phyloP scores from a whole-genome alignment of 2,113 vertebrate species.

The Elephantulus edwardii region DNA sequence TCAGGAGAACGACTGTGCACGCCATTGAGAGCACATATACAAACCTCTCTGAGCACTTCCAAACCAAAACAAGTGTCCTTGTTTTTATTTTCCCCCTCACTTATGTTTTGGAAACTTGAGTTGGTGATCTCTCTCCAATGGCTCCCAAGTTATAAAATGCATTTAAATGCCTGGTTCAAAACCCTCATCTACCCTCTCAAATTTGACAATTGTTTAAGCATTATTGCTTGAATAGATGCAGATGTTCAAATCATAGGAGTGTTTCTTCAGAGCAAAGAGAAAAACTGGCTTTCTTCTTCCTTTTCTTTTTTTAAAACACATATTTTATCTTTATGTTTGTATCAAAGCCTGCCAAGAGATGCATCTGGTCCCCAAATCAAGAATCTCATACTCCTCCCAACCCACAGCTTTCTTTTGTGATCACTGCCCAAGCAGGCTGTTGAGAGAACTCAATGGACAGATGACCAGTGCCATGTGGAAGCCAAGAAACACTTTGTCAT shows the following conservation, averaged over 20 bases:
- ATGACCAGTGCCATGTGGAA: conserved; percentile 33
- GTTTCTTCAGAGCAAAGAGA: conserved; percentile 51
- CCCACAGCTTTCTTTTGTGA: conserved; percentile 75
- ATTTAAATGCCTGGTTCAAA: conserved; percentile 71
- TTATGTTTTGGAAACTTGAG: conserved; percentile 25
- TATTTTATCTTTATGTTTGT: conserved; percentile 81
- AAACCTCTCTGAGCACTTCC: conserved; percentile 42
- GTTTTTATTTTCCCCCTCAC: conserved; percentile 58
- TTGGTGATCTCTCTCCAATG: conserved; percentile 50
- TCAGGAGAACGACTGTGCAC: not conserved
- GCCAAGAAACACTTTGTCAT: conserved; percentile 1
- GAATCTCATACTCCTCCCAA: conserved; percentile 74
- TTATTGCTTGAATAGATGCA: conserved; percentile 75
- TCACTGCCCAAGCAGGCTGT: conserved; percentile 67
- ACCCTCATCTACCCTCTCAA: conserved; percentile 63
- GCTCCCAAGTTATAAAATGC: conserved; percentile 65
- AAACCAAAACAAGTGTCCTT: conserved; percentile 37
- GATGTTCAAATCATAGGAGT: conserved; percentile 68
- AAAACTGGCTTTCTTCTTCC: conserved; percentile 48
- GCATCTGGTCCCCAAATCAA: conserved; percentile 81
- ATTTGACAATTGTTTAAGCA: conserved; percentile 77
- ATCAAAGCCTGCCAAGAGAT: conserved; percentile 78
- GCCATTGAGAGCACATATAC: conserved; percentile 15
- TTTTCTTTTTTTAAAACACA: conserved; percentile 70
- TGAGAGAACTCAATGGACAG: conserved; percentile 58